Conservation (phyloP, 2,888 invertebrate genomes). For the Clepsis dumicolana region DNA sequence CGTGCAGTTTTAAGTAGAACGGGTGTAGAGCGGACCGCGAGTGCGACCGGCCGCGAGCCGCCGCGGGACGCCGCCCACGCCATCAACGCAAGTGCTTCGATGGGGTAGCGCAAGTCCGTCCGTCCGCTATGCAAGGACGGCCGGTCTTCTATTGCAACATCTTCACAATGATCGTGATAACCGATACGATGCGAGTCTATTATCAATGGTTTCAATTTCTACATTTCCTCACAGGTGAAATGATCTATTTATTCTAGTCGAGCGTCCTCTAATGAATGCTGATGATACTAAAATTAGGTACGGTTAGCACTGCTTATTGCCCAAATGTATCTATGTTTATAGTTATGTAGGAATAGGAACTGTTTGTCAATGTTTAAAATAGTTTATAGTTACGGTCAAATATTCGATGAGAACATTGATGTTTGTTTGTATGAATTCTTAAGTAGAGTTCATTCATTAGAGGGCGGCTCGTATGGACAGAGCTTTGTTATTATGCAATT, state of each 20-base stretch:
- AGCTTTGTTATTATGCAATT: conserved; percentile 66
- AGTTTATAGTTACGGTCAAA: conserved; percentile 60
- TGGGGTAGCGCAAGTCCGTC: conserved; percentile 42
- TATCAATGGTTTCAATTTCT: conserved; percentile 48
- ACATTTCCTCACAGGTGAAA: conserved; percentile 39
- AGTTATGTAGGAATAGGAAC: conserved; percentile 80
- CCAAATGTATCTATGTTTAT: conserved; percentile 49
- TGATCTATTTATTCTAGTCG: conserved; percentile 48
- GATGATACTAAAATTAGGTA: conserved; percentile 40
- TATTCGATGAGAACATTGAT: conserved; percentile 61
- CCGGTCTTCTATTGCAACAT: conserved; percentile 60
- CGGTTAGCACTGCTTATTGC: conserved; percentile 19
- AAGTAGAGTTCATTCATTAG: conserved; percentile 53
- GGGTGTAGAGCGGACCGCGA: conserved; percentile 23
- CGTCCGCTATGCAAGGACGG: conserved; percentile 58
- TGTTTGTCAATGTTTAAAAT: conserved; percentile 73
- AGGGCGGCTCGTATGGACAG: conserved; percentile 68
- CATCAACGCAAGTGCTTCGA: conserved; percentile 38
- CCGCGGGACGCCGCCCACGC: background rate
- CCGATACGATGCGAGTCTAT: conserved; percentile 64
- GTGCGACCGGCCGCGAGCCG: conserved; percentile 20
- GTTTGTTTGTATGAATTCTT: conserved; percentile 45
- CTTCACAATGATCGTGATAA: conserved; percentile 46
- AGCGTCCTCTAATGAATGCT: conserved; percentile 61
- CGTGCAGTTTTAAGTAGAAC: conserved; percentile 27